phyloP scores from a whole-genome alignment of 2,888 invertebrate genomes.

The Arrhopalites spinosus region DNA sequence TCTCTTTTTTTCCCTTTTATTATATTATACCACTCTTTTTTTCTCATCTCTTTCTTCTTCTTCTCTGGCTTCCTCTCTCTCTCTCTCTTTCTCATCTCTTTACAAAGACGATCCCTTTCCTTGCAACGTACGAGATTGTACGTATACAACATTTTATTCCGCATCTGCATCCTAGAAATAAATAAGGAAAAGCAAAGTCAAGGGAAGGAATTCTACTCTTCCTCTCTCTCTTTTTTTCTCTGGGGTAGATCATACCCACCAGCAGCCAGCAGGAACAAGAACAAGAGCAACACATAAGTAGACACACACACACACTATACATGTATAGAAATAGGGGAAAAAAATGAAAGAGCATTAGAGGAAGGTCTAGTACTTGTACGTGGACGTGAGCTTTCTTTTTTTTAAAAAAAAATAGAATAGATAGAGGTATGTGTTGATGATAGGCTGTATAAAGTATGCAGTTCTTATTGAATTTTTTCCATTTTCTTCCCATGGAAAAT shows the following conservation, averaged over 20 bases:
- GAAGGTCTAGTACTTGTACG: conserved; percentile 6
- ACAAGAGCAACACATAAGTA: neutral
- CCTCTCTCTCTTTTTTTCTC: no score
- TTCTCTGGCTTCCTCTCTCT: neutral
- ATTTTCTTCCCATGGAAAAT: conserved; percentile 7
- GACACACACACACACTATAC: neutral
- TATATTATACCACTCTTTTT: neutral
- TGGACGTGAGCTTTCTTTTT: neutral
- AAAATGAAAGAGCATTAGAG: neutral
- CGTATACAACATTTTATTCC: neutral
- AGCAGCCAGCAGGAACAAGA: neutral
- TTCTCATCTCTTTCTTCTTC: neutral
- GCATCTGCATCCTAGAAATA: conserved; percentile 13
- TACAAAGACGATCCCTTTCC: neutral
- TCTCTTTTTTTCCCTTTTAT: conserved; percentile 10
- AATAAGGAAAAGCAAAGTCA: conserved; percentile 3
- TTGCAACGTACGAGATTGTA: neutral
- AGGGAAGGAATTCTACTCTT: conserved; percentile 12
- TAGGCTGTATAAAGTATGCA: conserved; percentile 16
- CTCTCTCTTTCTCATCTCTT: neutral
- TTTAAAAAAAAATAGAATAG: conserved; percentile 2
- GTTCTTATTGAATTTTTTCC: conserved; percentile 33
- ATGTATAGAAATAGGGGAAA: neutral
- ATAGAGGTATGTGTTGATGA: conserved; percentile 18
- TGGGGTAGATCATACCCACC: conserved; percentile 7